Conservation (phyloP, 1,140 invertebrate genomes). For the Amyelois transitella region DNA sequence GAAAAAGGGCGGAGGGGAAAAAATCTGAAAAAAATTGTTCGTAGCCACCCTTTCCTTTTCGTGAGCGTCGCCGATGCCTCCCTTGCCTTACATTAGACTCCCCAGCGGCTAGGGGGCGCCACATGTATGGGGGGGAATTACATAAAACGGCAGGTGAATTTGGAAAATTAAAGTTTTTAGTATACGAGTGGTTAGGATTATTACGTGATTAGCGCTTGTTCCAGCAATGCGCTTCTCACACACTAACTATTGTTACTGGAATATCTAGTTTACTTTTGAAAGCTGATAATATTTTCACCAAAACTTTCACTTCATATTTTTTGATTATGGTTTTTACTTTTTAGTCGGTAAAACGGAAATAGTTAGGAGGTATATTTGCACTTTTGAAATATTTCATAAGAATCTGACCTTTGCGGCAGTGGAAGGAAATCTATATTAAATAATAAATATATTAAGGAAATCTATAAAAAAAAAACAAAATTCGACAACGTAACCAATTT, state of each 20-base stretch:
- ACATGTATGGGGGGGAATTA: slow-evolving; percentile 62
- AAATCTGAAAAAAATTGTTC: slow-evolving; percentile 70
- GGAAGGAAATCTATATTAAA: no score
- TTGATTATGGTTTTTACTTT: no score
- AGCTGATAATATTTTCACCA: no score
- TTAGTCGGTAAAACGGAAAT: no score
- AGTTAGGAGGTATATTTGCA: no score
- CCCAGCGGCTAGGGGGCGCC: slow-evolving; percentile 45
- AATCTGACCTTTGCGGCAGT: no score
- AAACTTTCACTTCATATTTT: no score
- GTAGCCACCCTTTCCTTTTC: slow-evolving; percentile 69
- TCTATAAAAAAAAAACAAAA: no score
- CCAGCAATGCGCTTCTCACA: slow-evolving; percentile 27
- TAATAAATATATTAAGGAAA: no score
- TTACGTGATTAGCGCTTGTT: slow-evolving; percentile 8
- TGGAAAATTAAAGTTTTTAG: slow-evolving; percentile 66
- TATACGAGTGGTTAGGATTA: slow-evolving; percentile 22
- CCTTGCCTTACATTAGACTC: slow-evolving; percentile 57
- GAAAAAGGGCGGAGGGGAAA: slow-evolving; percentile 63
- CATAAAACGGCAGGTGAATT: slow-evolving; percentile 69
- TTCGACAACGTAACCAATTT: no score
- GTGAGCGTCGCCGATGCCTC: slow-evolving; percentile 58
- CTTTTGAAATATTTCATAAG: no score
- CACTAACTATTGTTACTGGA: slow-evolving; percentile 27
- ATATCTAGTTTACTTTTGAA: background rate